Evolutionary conservation across 2,888 invertebrate genomes (phyloP), one percentile per base, ranked within the genome.

Genomic region (Himalopsyche kuldschensis): DNA sequence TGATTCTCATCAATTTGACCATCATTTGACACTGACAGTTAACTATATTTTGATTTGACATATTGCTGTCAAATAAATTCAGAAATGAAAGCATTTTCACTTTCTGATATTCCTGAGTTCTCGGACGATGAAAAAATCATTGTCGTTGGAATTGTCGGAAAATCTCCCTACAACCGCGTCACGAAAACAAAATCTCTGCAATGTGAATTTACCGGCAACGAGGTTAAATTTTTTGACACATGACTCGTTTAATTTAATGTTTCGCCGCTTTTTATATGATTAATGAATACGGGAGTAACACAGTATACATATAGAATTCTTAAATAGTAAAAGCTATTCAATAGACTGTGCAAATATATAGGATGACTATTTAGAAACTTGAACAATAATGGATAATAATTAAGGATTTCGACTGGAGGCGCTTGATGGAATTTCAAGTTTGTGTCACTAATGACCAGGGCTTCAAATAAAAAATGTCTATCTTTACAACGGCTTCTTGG

Each of bases 71-170:
- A 32, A 46, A 46, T 48, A 47, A 55, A 55, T n/a, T 31, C 30
- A n/a, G 32, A 75, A 8, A 82, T 79, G 77, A 82, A 84, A 80
- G 69, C 82, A 27, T 84, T 84, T 63, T n/a, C n/a, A 47, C n/a
- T 82, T n/a, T 79, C 20, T 35, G 84, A 84, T 75, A 84, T 84
- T 17, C 84, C 84, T 15, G 78, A 84, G 6, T 84, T 84, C 75
- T 82, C 82, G 8, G 69, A 90, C 80, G 90, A 90, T 80, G 92
- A 93, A 81, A 94, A 94, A 87, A 93, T 95, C 47, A 93, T 95
- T 8, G 92, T 95, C 2, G 93, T 96, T 11, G 95, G 95, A 11
- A 91, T 96, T 30, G 93, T 96, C 87, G 96, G 95, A 11, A 95
- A 95, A 89, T 94, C 94, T 32, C 92, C 94, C 0, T 93, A 93